A percentile compares a stretch with the other conserved stretches of the same genome.
Conservation (phyloP, 2,797 vertebrate species). For the Pangasius sanitwongsei region DNA sequence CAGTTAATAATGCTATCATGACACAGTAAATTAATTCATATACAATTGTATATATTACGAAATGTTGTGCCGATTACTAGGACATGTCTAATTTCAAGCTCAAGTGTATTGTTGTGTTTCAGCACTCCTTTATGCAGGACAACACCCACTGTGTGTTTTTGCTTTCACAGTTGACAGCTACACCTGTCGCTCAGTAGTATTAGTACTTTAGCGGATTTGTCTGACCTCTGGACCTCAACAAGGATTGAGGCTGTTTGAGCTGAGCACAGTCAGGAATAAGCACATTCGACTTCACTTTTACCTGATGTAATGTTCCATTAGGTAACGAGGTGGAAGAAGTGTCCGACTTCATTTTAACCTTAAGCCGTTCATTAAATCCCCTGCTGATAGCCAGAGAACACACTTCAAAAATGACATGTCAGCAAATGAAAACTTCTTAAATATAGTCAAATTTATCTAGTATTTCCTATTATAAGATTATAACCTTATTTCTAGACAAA, state of each 20-base stretch:
- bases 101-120: neutral
- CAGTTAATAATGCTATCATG: neutral
- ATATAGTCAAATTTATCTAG: neutral
- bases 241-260: conserved; percentile 9
- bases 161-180: neutral
- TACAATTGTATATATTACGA: neutral
- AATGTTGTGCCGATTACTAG: neutral
- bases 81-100: neutral
- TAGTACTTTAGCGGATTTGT: neutral
- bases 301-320: conserved; percentile 15
- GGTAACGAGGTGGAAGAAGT: neutral
- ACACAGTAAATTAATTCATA: neutral
- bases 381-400: neutral
- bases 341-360: neutral
- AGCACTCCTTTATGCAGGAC: neutral
- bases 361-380: neutral
- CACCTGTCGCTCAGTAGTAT: neutral
- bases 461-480: neutral
- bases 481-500: neutral
- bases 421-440: neutral
- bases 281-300: neutral
- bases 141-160: neutral
- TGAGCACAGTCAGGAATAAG: neutral
- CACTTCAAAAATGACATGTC: neutral
- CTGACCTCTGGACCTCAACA: conserved; percentile 11